phyloP scores from a whole-genome alignment of 2,797 vertebrate genomes.

The Siniperca undulata region DNA sequence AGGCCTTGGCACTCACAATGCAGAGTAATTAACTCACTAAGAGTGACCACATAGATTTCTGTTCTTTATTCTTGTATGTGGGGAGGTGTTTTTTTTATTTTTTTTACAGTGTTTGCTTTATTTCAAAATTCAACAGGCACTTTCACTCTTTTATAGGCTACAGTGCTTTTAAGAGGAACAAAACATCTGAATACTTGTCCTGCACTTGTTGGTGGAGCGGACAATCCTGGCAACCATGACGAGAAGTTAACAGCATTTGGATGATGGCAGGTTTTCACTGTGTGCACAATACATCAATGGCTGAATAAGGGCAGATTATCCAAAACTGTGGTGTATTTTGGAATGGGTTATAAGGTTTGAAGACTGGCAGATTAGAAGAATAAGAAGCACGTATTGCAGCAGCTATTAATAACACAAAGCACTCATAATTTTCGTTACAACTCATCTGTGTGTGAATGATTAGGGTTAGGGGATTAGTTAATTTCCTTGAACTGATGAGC shows the following conservation, averaged over 20 bases:
- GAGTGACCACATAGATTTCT: conserved; percentile 34
- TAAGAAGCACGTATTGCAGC: conserved; percentile 15
- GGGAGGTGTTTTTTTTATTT: not conserved
- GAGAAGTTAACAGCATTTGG: not conserved
- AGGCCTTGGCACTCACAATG: conserved; percentile 52
- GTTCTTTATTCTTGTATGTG: conserved; percentile 4
- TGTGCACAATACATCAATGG: not conserved
- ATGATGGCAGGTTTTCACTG: conserved; percentile 12
- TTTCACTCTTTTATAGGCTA: not conserved
- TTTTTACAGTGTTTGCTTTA: conserved; percentile 16
- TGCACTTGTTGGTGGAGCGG: not conserved
- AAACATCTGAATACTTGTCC: not conserved
- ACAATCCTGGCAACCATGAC: not conserved
- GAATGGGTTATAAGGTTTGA: conserved; percentile 23
- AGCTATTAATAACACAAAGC: conserved; percentile 52
- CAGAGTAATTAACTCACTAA: conserved; percentile 62
- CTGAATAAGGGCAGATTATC: conserved; percentile 13
- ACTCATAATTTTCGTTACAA: not conserved
- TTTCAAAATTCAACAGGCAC: conserved; percentile 23
- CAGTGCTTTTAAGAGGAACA: not conserved
- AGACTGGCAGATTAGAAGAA: conserved; percentile 27
- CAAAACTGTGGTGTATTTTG: conserved; percentile 30
- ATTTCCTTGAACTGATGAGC: no score
- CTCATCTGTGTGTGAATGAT: not conserved
- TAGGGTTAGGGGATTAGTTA: no score